These are phyloP conservation scores for Lycorma delicatula DNA, from an alignment of 1,140 invertebrate species.

Conservation along the genomic window DNA sequence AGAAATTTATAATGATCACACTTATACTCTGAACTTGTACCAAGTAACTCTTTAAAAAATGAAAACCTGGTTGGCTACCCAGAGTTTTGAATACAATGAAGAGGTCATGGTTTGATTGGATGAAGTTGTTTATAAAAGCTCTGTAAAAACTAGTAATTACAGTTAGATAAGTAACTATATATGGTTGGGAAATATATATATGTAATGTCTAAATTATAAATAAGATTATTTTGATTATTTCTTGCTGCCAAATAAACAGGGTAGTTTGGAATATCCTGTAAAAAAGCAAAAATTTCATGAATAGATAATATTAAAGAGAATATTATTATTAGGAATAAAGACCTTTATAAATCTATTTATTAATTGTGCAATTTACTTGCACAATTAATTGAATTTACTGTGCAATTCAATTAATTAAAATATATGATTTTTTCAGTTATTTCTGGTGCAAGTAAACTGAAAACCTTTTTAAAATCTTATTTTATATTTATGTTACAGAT, in stretches of 20 bases:
- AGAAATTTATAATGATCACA: too few species aligned
- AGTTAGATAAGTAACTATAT: background rate
- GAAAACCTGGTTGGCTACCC: too few species aligned
- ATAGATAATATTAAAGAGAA: background rate
- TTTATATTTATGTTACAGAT: conserved; percentile 41
- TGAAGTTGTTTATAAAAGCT: too few species aligned
- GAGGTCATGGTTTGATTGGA: too few species aligned
- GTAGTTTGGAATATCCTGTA: background rate
- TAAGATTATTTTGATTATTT: background rate
- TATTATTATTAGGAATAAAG: background rate
- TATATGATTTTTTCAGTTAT: background rate
- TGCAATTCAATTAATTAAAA: background rate
- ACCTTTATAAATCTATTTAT: background rate
- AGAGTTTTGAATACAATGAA: too few species aligned
- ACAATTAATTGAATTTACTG: background rate
- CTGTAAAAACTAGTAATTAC: background rate
- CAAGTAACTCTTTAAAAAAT: too few species aligned
- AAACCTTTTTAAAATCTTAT: too few species aligned
- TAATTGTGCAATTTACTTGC: background rate
- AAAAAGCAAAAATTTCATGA: background rate
- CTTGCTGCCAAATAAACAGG: background rate
- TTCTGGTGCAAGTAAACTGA: too few species aligned
- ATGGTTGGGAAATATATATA: background rate
- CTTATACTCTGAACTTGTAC: too few species aligned
- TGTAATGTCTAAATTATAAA: background rate